Evolutionary conservation across 2,113 vertebrate genomes (phyloP).

Genomic region (Epinephelus lanceolatus): DNA sequence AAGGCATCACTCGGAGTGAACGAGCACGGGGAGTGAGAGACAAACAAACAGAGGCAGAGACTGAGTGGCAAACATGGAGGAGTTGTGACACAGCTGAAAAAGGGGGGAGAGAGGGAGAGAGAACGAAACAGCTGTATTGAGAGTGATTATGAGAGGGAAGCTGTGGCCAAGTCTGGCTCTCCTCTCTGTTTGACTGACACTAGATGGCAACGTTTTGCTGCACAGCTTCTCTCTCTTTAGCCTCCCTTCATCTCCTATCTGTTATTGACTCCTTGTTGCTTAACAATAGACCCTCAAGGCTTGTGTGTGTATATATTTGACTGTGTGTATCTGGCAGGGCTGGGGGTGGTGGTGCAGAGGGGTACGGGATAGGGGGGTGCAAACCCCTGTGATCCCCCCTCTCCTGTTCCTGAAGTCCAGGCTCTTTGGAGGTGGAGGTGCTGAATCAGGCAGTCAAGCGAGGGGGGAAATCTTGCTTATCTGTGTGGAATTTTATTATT

Average conservation of each 20-base stretch:
- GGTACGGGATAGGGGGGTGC: slow-evolving; percentile 29
- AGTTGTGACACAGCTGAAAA: slow-evolving; percentile 65
- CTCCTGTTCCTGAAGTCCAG: slow-evolving; percentile 11
- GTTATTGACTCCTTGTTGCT: slow-evolving; percentile 71
- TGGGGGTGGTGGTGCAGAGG: slow-evolving; percentile 27
- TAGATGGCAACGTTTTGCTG: slow-evolving; percentile 88
- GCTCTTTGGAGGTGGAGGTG: slow-evolving; percentile 56
- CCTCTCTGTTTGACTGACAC: slow-evolving; percentile 77
- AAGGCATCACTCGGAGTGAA: slow-evolving; percentile 46
- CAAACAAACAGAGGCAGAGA: slow-evolving; percentile 48
- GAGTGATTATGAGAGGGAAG: slow-evolving; percentile 48
- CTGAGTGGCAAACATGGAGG: slow-evolving; percentile 54
- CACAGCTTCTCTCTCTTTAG: slow-evolving; percentile 26
- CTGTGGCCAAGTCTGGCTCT: slow-evolving; percentile 44
- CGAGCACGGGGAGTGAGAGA: slow-evolving; percentile 3
- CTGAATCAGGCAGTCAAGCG: slow-evolving; percentile 66
- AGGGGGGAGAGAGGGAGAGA: slow-evolving; percentile 13
- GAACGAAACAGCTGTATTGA: slow-evolving; percentile 44
- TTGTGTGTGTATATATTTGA: slow-evolving; percentile 44
- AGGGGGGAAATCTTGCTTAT: slow-evolving; percentile 78
- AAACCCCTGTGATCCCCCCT: slow-evolving; percentile 9
- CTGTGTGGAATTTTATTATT: slow-evolving; percentile 81
- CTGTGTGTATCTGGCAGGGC: slow-evolving; percentile 44
- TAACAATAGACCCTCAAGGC: slow-evolving; percentile 66
- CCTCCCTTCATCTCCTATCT: slow-evolving; percentile 42